These are phyloP conservation scores for Brachionus calyciflorus DNA, from an alignment of 1,140 invertebrate genomes.

Conservation along the genomic window DNA sequence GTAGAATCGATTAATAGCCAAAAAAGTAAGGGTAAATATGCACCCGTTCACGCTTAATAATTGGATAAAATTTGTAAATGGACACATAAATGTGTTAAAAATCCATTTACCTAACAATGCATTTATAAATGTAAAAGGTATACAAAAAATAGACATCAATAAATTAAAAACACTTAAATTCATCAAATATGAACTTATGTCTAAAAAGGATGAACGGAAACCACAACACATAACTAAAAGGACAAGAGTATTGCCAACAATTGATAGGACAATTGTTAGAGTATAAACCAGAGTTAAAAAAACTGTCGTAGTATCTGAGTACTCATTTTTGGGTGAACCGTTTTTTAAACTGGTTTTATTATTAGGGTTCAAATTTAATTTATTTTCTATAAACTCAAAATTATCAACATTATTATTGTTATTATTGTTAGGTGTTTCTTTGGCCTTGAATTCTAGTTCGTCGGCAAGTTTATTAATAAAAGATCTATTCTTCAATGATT, in stretches of 20 bases:
- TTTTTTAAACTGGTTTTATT: neutral
- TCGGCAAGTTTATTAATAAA: neutral
- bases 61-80: conserved; percentile 24
- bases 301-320: neutral
- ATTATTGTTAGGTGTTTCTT: neutral
- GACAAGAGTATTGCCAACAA: conserved; percentile 5
- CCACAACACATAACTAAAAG: conserved; percentile 25
- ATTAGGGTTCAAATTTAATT: no score
- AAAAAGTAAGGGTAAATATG: conserved; percentile 27
- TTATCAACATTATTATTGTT: neutral
- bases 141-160: conserved; percentile 31
- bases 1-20: conserved; percentile 28
- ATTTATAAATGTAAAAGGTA: conserved; percentile 31
- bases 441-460: neutral
- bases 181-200: conserved; percentile 30
- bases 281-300: conserved; percentile 17
- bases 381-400: no score
- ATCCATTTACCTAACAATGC: conserved; percentile 18
- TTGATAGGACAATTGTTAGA: neutral
- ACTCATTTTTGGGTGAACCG: neutral
- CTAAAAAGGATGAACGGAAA: conserved; percentile 24
- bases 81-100: conserved; percentile 29
- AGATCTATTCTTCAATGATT: neutral
- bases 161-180: conserved; percentile 29
- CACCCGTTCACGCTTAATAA: conserved; percentile 19